Evolutionary conservation across 1,140 invertebrate species (phyloP).

Genomic region (Lepidurus packardi): DNA sequence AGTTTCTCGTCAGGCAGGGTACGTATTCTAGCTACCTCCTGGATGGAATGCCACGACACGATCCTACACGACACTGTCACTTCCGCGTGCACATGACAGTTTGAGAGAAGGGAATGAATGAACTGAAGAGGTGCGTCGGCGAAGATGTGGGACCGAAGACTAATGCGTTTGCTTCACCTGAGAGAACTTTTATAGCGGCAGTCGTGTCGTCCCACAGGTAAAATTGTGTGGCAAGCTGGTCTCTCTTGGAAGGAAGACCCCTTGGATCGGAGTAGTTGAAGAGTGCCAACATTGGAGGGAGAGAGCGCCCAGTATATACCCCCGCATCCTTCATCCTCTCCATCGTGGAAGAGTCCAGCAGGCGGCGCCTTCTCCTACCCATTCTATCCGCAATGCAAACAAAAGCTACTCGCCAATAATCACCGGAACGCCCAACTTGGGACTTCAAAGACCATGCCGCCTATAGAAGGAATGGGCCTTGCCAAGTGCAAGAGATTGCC

Average conservation of each 20-base stretch:
- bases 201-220: background rate
- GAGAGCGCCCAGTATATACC: background rate
- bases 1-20: too few relatives aligned
- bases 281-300: conserved; percentile 9
- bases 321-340: background rate
- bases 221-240: background rate
- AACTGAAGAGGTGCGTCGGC: background rate
- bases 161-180: background rate
- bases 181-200: background rate
- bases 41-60: too few relatives aligned
- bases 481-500: conserved; percentile 16
- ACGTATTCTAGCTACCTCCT: too few relatives aligned
- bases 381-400: conserved; percentile 15
- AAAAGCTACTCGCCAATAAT: conserved; percentile 22
- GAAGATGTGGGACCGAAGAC: background rate
- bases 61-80: too few relatives aligned
- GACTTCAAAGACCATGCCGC: conserved; percentile 4
- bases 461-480: background rate
- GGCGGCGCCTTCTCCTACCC: background rate
- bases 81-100: background rate
- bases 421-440: conserved; percentile 20
- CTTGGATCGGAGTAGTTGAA: background rate
- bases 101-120: background rate
- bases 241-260: background rate
- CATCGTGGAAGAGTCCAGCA: background rate